Evolutionary conservation across 2,113 vertebrate genomes (phyloP), one percentile per base, ranked within the genome.

Genomic region (Perca schrenkii): DNA sequence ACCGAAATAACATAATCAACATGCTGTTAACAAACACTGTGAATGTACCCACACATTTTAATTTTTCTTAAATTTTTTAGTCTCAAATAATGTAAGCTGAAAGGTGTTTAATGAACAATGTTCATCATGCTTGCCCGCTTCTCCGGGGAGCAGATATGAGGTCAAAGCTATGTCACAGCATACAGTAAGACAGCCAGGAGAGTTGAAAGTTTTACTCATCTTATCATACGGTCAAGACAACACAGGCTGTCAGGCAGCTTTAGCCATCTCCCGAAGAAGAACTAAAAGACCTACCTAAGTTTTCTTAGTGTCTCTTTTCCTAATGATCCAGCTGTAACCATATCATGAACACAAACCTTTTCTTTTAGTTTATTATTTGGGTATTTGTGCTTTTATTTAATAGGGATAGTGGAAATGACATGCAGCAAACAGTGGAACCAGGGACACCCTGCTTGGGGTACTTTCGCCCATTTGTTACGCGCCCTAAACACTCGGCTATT

Each of bases 151-250:
- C 25, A 60, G 68, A 25, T 15, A 54, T 34, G 19, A 66, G 77
- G 66, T 88, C 77, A 84, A 74, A 74, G 52, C 70, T 70, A 8
- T 47, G 56, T 63, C 58, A 57, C 46, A 47, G 25, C 16, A 68
- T 28, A 78, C 57, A 79, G 34, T 61, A 65, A 52, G 58, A 66
- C 21, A 61, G 47, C 56, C 71, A 76, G 73, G 16, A 25, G 14
- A 76, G 64, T 81, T 31, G 2, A 75, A 31, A 22, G 8, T 53
- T 4, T 60, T 43, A 71, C 57, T 75, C 40, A 75, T 82, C 31
- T 58, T 64, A 77, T 75, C 22, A 76, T 61, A 74, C 22, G 69
- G 47, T 79, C 80, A 68, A 81, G 58, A 68, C 47, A 62, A 34
- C 61, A 13, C n/a, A 52, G 14, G 8, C 14, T 47, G 47, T 67